Evolutionary conservation across 2,113 vertebrate species (phyloP).

Genomic region (Calonectris borealis): DNA sequence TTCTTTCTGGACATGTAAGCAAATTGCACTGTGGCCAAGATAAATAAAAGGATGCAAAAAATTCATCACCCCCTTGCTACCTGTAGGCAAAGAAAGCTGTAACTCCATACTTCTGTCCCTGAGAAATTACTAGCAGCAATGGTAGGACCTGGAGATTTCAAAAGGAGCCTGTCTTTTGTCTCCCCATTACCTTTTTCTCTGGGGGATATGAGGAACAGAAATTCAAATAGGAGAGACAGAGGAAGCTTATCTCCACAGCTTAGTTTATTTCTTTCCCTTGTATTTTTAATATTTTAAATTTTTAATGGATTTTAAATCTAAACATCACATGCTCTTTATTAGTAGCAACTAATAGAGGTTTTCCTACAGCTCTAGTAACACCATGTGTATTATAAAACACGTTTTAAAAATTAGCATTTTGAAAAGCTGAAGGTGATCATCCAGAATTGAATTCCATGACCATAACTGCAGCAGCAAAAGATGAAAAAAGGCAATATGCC

Average conservation of each 20-base stretch:
- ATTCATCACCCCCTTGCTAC: background rate
- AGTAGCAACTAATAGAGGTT: background rate
- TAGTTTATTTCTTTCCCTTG: background rate
- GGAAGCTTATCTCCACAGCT: background rate
- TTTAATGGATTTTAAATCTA: background rate
- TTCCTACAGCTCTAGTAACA: background rate
- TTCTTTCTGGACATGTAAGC: background rate
- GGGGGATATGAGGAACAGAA: background rate
- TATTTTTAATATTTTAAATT: background rate
- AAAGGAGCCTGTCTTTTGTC: background rate
- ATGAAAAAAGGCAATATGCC: conserved; percentile 80
- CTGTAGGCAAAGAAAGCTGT: background rate
- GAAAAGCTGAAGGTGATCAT: conserved; percentile 61
- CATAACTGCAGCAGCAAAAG: conserved; percentile 73
- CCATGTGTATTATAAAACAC: background rate
- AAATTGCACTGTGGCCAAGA: background rate
- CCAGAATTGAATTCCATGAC: conserved; percentile 68
- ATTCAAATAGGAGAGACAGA: background rate
- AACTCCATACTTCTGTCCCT: background rate
- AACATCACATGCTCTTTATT: background rate
- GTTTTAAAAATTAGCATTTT: conserved; percentile 59
- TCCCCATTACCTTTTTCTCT: background rate
- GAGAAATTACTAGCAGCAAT: background rate
- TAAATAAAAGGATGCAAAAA: background rate
- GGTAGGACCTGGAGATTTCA: background rate